Evolutionary conservation across 2,113 vertebrate genomes (phyloP).

Genomic region (Ameiurus melas): DNA sequence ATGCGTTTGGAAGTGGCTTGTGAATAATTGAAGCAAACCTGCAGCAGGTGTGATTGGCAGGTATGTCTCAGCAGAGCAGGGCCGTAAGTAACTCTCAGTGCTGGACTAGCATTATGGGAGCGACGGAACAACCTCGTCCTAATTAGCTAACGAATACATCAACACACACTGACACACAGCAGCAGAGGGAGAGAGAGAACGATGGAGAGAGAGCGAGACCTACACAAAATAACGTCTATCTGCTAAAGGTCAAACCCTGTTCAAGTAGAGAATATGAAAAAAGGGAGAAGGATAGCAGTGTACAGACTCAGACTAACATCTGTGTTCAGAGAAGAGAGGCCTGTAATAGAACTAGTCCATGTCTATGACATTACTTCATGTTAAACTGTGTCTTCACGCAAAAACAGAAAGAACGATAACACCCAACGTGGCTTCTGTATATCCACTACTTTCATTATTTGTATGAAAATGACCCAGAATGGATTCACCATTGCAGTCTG

Average conservation of each 20-base stretch:
- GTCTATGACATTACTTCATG: conserved; percentile 13
- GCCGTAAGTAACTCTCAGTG: conserved; percentile 1
- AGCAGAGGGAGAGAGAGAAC: conserved; percentile 21
- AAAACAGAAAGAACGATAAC: neutral
- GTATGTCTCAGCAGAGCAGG: conserved; percentile 32
- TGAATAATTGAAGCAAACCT: conserved; percentile 35
- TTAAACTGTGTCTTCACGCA: neutral
- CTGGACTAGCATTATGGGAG: conserved; percentile 17
- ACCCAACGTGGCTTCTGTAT: conserved; percentile 9
- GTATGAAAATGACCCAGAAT: conserved; percentile 23
- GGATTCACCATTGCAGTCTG: conserved; percentile 26
- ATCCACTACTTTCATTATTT: conserved; percentile 19
- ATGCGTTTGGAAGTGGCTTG: neutral
- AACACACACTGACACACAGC: conserved; percentile 33
- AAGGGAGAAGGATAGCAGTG: conserved; percentile 11
- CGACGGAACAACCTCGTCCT: conserved; percentile 36
- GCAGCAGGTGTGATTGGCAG: conserved; percentile 42
- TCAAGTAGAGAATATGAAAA: conserved; percentile 29
- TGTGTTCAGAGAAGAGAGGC: conserved; percentile 26
- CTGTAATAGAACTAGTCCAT: neutral
- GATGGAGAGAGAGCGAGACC: neutral
- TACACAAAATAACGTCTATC: conserved; percentile 45
- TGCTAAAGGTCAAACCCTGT: conserved; percentile 51
- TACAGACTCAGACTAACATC: conserved; percentile 30
- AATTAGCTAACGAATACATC: conserved; percentile 50